A percentile compares a stretch with the other conserved stretches of the same genome.
These are phyloP conservation scores for Lepas anatifera DNA, from an alignment of 2,888 invertebrate species.

Conservation along the genomic window DNA sequence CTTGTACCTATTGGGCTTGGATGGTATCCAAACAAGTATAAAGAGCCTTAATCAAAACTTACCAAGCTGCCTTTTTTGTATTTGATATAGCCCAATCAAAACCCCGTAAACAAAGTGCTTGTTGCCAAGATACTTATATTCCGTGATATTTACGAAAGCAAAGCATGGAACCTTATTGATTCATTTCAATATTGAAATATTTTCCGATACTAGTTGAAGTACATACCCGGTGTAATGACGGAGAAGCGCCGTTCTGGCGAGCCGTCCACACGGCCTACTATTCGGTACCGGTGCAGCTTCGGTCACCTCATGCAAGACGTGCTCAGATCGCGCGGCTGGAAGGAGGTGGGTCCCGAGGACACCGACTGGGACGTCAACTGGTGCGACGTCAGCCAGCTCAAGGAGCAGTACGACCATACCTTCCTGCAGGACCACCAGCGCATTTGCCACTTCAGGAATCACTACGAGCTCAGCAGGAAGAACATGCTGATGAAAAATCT, in stretches of 20 bases:
- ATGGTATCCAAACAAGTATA: no score
- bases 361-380: conserved; percentile 47
- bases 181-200: no score
- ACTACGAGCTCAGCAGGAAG: conserved; percentile 47
- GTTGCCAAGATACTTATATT: no score
- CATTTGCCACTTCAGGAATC: conserved; percentile 48
- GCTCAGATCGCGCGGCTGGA: conserved; percentile 6
- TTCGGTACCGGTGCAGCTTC: conserved; percentile 1
- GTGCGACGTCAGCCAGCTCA: conserved; percentile 45
- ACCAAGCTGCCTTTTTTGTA: no score
- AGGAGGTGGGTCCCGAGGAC: conserved; percentile 30
- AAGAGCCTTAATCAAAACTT: no score
- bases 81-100: no score
- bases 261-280: background rate
- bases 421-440: conserved; percentile 40
- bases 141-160: no score
- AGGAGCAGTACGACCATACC: conserved; percentile 37
- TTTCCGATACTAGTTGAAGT: no score
- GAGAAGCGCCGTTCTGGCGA: background rate
- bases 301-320: background rate
- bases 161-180: no score
- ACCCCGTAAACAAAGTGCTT: no score
- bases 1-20: no score
- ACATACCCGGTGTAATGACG: background rate
- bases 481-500: conserved; percentile 45